Evolutionary conservation across 2,888 invertebrate genomes (phyloP).

Genomic region (Fabriciana adippe): DNA sequence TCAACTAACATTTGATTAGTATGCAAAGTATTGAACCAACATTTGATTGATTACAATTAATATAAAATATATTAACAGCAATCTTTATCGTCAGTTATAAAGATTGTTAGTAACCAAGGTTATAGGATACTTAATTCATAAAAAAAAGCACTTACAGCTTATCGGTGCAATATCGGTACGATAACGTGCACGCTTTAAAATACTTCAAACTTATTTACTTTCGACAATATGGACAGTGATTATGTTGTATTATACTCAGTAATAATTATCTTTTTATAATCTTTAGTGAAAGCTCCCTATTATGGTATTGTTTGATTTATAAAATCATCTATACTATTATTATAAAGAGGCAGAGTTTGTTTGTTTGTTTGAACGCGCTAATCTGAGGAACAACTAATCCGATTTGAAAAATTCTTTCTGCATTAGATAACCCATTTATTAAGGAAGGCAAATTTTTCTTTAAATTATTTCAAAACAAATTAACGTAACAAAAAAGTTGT

Average conservation of each 20-base stretch:
- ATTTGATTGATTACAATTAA: not conserved
- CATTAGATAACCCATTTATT: no score
- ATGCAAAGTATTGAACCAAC: not conserved
- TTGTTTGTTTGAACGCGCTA: no score
- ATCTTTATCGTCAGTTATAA: constrained; percentile 5
- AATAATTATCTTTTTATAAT: not conserved
- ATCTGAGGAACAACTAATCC: no score
- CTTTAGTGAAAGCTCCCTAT: no score
- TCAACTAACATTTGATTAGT: not conserved
- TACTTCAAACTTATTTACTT: constrained; percentile 18
- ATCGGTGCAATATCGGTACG: constrained; percentile 11
- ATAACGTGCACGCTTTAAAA: constrained; percentile 16
- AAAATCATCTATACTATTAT: no score
- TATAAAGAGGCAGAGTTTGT: no score
- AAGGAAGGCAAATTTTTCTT: no score
- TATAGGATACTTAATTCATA: constrained; percentile 5
- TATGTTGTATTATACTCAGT: not conserved
- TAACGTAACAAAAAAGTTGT: no score
- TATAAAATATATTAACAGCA: not conserved
- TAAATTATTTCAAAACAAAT: no score
- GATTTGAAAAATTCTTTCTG: no score
- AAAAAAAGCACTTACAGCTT: constrained; percentile 28
- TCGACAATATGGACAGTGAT: constrained; percentile 2
- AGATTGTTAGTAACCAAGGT: constrained; percentile 6
- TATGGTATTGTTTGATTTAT: no score